A percentile compares a stretch with the other conserved stretches of the same genome.
These are phyloP conservation scores for Artibeus jamaicensis DNA, from an alignment of 2,797 vertebrate species.

Conservation along the genomic window DNA sequence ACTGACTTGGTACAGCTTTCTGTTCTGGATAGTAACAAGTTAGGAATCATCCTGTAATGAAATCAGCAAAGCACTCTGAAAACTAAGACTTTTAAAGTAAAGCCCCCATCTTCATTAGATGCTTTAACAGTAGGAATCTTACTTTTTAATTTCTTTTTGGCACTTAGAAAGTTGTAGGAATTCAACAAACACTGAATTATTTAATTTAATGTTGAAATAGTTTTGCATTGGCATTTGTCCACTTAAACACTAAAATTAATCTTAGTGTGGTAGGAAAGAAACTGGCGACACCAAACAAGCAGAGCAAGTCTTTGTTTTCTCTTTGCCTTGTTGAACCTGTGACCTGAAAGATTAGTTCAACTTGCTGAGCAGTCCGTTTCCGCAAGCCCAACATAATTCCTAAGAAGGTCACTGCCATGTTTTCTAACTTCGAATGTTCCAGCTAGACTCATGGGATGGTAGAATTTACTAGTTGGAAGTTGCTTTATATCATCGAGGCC, in stretches of 20 bases:
- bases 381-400: not conserved
- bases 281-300: not conserved
- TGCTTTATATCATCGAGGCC: not conserved
- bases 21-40: not conserved
- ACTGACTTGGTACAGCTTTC: conserved; percentile 8
- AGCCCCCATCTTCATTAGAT: not conserved
- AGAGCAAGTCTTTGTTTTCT: conserved; percentile 32
- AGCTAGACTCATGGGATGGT: not conserved
- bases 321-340: conserved; percentile 7
- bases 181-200: not conserved
- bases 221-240: not conserved
- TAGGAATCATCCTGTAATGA: not conserved
- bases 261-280: not conserved
- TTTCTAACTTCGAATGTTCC: not conserved
- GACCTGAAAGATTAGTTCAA: conserved; percentile 23
- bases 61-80: not conserved
- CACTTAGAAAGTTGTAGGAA: not conserved
- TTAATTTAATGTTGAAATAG: not conserved
- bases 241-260: not conserved
- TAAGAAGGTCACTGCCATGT: not conserved
- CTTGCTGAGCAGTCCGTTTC: not conserved
- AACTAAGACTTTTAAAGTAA: not conserved
- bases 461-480: conserved; percentile 4
- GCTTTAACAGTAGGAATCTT: not conserved
- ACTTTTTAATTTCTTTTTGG: not conserved